Evolutionary conservation across 2,113 vertebrate genomes (phyloP), one percentile per base, ranked within the genome.

Genomic region (Hymenochirus boettgeri): DNA sequence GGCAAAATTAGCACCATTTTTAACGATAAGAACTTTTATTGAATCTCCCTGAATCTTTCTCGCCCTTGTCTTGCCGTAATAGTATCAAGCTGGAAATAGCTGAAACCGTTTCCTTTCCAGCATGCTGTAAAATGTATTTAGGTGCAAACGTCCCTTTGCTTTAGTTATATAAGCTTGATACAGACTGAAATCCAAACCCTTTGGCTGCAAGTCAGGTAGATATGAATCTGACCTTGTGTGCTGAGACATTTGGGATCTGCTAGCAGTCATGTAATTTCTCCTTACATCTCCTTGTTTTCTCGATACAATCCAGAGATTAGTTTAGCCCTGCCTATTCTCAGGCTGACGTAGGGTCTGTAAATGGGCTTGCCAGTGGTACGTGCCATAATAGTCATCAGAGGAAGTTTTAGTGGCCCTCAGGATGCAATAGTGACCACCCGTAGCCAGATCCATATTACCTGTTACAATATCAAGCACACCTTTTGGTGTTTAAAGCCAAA

Each of bases 361-460:
- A 55, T 10, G 42, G 39, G 5, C 12, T 27, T 39, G 46, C 24
- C 42, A 58, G n/a, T 31, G 37, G 58, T 11, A 25, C 27, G 24
- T 19, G 15, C 22, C 35, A 65, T n/a, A 8, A 65, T 13, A 21
- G 22, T 21, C 12, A 19, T 5, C 9, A 5, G 23, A 48, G 53
- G 26, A 33, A 47, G 24, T 13, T 33, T 23, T n/a, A 9, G 3
- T 25, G 22, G 17, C 47, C 45, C 19, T 24, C 5, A 27, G 18
- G n/a, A 5, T 4, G 21, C 19, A 25, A 27, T 15, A 5, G 7
- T 4, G 19, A 15, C 26, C 26, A 58, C 15, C 22, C 17, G 21
- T 58, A 66, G 50, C 26, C 29, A 21, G 54, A 65, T 57, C 12
- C 15, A 26, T 62, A 51, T 48, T 25, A 65, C 17, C 45, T 50